Conservation (phyloP, 2,797 vertebrate species). For the Chaetodon trifasciatus region DNA sequence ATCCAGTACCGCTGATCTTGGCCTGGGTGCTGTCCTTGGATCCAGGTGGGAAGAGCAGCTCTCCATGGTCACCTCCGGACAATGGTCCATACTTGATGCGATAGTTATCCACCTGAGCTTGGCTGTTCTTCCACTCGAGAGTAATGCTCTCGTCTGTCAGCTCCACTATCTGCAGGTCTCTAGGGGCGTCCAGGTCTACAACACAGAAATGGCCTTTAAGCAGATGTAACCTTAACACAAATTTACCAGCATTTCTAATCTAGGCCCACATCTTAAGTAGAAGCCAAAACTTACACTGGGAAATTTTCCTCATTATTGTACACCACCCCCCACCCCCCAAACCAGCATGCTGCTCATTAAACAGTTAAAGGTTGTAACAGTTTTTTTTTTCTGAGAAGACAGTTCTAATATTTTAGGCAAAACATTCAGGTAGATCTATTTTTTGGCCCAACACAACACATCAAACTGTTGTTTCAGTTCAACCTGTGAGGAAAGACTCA, state of each 20-base stretch:
- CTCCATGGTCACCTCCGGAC: slow-evolving; percentile 93
- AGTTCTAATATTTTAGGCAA: background rate
- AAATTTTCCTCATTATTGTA: slow-evolving; percentile 2
- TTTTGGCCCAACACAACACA: background rate
- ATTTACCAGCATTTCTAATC: background rate
- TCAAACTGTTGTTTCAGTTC: background rate
- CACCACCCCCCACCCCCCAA: no score
- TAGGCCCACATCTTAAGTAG: background rate
- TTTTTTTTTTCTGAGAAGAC: slow-evolving; percentile 3
- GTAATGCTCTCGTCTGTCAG: slow-evolving; percentile 95
- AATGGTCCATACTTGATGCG: slow-evolving; percentile 96
- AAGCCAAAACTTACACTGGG: background rate
- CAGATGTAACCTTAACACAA: background rate
- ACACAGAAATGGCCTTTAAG: slow-evolving; percentile 29
- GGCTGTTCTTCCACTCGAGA: slow-evolving; percentile 95
- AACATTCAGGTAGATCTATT: background rate
- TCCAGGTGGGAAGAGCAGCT: slow-evolving; percentile 89
- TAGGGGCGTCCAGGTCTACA: slow-evolving; percentile 94
- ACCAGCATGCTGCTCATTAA: background rate
- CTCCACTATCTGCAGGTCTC: slow-evolving; percentile 88
- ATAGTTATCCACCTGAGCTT: slow-evolving; percentile 88
- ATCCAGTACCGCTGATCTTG: slow-evolving; percentile 90
- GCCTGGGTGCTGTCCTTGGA: slow-evolving; percentile 88
- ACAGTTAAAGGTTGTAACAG: background rate
- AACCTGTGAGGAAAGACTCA: slow-evolving; percentile 94